A percentile compares a stretch with the other conserved stretches of the same genome.
Conservation (phyloP, 2,113 vertebrate genomes). For the Lates calcarifer region DNA sequence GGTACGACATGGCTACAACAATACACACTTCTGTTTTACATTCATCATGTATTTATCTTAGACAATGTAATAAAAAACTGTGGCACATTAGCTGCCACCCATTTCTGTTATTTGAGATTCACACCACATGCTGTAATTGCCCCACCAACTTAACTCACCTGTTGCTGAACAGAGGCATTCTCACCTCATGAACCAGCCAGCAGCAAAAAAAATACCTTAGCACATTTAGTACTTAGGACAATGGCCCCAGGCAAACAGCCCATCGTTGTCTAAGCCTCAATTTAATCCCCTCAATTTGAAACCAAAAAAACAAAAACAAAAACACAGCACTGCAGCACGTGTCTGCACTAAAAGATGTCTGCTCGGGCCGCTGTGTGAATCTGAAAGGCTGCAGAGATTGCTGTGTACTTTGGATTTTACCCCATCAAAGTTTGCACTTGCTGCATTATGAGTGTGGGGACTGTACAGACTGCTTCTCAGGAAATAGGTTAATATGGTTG, state of each 20-base stretch:
- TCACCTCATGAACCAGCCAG: slow-evolving; percentile 37
- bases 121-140: slow-evolving; percentile 34
- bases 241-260: slow-evolving; percentile 26
- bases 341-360: neutral
- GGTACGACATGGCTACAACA: slow-evolving; percentile 13
- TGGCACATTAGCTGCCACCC: neutral
- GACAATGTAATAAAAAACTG: slow-evolving; percentile 3
- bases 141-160: slow-evolving; percentile 20
- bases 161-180: slow-evolving; percentile 29
- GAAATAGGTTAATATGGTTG: slow-evolving; percentile 42
- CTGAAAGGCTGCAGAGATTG: neutral
- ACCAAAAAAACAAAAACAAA: neutral
- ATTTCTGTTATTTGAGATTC: slow-evolving; percentile 12
- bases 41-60: neutral
- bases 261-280: slow-evolving; percentile 31
- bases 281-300: slow-evolving; percentile 32
- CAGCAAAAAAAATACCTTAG: slow-evolving; percentile 11
- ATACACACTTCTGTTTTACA: neutral
- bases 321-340: neutral
- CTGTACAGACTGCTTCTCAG: slow-evolving; percentile 37
- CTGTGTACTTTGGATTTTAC: slow-evolving; percentile 22
- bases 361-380: neutral
- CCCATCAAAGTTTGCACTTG: slow-evolving; percentile 36
- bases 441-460: slow-evolving; percentile 30
- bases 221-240: slow-evolving; percentile 4